Percentiles rank a stretch among this genome's conserved stretches.
Evolutionary conservation across 2,888 invertebrate species (phyloP).

Genomic region (Leucania comma): DNA sequence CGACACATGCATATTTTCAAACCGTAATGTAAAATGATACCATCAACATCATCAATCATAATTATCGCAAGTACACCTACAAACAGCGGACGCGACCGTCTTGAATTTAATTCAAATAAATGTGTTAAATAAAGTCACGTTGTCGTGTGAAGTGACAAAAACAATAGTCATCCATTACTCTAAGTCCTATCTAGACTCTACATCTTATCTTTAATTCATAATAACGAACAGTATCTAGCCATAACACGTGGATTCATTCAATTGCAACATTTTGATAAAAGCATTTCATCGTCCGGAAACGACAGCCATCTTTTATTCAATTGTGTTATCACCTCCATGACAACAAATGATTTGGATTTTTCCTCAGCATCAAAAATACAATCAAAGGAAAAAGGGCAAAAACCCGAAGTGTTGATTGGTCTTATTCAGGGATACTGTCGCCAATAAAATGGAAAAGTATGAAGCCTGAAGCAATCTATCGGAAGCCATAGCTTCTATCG

Average conservation of each 20-base stretch:
- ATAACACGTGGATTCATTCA: conserved; percentile 33
- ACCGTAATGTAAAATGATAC: conserved; percentile 25
- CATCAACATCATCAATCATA: conserved; percentile 47
- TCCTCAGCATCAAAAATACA: conserved; percentile 46
- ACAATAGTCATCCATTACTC: conserved; percentile 16
- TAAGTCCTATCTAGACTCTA: conserved; percentile 18
- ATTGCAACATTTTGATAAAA: conserved; percentile 37
- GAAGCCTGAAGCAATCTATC: conserved; percentile 54
- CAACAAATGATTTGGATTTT: conserved; percentile 49
- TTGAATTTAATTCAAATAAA: conserved; percentile 6
- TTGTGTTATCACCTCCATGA: conserved; percentile 20
- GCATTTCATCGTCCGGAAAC: conserved; percentile 3
- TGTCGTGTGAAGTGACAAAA: conserved; percentile 7
- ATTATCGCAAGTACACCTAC: conserved; percentile 25
- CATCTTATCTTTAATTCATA: conserved; percentile 48
- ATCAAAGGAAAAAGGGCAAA: conserved; percentile 52
- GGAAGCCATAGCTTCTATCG: conserved; percentile 59
- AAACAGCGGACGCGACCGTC: not conserved
- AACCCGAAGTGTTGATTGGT: conserved; percentile 58
- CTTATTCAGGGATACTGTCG: conserved; percentile 59
- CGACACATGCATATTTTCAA: conserved; percentile 19
- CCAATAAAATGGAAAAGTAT: conserved; percentile 61
- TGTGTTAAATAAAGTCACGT: conserved; percentile 6
- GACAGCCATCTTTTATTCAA: conserved; percentile 30
- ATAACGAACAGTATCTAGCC: conserved; percentile 1